Conservation (phyloP, 2,888 invertebrate species). For the Eupithecia exiguata region DNA sequence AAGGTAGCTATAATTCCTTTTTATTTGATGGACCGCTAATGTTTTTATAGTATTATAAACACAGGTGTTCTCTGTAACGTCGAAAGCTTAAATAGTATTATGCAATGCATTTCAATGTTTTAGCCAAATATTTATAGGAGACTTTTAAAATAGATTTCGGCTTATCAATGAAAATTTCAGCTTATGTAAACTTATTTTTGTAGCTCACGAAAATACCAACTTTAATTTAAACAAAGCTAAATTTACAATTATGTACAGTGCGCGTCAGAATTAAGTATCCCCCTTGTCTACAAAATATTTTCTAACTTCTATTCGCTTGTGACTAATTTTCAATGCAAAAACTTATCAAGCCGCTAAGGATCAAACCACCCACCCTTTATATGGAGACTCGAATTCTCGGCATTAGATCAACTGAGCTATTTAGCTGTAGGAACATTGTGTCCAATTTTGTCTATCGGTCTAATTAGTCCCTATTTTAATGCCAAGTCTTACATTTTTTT, state of each 20-base stretch:
- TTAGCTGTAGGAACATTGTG: too few species aligned
- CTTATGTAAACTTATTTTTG: constrained; percentile 51
- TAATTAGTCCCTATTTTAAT: too few species aligned
- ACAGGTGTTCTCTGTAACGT: constrained; percentile 58
- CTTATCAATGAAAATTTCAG: constrained; percentile 48
- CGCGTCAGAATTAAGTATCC: too few species aligned
- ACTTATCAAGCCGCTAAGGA: too few species aligned
- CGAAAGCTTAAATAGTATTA: constrained; percentile 54
- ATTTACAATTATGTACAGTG: constrained; percentile 50
- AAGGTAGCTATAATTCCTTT: constrained; percentile 56
- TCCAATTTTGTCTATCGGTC: too few species aligned
- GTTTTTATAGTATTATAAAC: constrained; percentile 31
- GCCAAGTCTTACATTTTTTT: too few species aligned
- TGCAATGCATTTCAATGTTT: constrained; percentile 54
- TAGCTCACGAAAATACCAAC: constrained; percentile 45
- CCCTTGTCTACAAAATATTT: too few species aligned
- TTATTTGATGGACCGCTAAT: constrained; percentile 29
- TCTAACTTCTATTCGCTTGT: too few species aligned
- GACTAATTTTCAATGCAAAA: too few species aligned
- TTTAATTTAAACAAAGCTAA: constrained; percentile 52
- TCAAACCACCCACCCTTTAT: too few species aligned
- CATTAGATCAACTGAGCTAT: too few species aligned
- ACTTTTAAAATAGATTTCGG: constrained; percentile 46
- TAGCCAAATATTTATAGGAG: not conserved
- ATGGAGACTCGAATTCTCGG: too few species aligned